Conservation (phyloP, 1,140 invertebrate species). For the Andrena cerasifolii region DNA sequence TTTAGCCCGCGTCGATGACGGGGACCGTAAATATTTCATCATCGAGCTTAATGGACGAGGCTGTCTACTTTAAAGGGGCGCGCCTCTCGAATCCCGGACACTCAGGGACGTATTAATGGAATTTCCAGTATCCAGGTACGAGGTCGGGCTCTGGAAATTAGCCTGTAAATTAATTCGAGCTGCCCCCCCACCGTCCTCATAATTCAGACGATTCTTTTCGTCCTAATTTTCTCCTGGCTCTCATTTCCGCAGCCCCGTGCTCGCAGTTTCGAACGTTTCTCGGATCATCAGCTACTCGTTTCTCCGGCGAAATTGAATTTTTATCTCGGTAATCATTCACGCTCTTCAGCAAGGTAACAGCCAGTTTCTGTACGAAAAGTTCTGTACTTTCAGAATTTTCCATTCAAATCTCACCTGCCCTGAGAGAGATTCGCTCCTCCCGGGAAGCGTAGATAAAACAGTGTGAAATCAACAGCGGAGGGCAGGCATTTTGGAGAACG, state of each 20-base stretch:
- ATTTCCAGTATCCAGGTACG: slow-evolving; percentile 24
- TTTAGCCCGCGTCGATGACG: slow-evolving; percentile 22
- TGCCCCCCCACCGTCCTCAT: slow-evolving; percentile 6
- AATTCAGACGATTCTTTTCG: slow-evolving; percentile 39
- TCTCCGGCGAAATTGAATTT: slow-evolving; percentile 10
- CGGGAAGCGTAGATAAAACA: background rate
- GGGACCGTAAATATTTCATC: slow-evolving; percentile 64
- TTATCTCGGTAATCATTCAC: slow-evolving; percentile 21
- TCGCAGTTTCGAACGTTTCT: background rate
- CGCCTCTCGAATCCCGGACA: slow-evolving; percentile 28
- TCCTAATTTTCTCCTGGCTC: slow-evolving; percentile 13
- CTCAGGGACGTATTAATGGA: slow-evolving; percentile 53
- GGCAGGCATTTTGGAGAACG: background rate
- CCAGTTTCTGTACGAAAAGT: background rate
- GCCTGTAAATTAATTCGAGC: slow-evolving; percentile 50
- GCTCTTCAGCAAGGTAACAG: background rate
- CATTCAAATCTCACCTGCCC: too few species aligned
- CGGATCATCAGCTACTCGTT: background rate
- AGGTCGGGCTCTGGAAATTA: background rate
- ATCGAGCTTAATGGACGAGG: slow-evolving; percentile 52
- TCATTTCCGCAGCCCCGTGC: background rate
- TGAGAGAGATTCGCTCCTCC: background rate
- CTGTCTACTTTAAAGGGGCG: slow-evolving; percentile 52
- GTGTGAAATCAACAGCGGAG: slow-evolving; percentile 6
- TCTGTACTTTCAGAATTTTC: too few species aligned